Base-by-base conservation (phyloP, 2,113 vertebrate species). In the Mungos mungo region DNA sequence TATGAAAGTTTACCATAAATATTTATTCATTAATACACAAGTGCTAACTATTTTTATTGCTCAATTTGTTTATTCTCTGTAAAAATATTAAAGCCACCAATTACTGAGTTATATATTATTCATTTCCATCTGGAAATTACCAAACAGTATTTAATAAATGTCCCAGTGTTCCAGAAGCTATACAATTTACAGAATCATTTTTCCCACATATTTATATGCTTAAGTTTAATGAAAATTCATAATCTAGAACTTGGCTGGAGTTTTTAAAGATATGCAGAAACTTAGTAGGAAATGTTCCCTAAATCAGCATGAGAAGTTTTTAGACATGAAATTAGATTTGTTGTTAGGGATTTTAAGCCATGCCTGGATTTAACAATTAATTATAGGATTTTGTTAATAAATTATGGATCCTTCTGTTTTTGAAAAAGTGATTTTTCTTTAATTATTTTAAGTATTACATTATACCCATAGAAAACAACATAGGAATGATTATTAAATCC, bases 81-180 rank as follows among this genome's bases (percentile, higher is more conserved):
- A 90, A 76, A 85, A 93, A 92, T 84, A 97, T 81, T 96, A 92
- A 96, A 96, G n/a, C 33, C 33, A 94, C 79, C 60, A 92, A 63
- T 93, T 97, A 93, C 63, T 79, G n/a, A 90, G 33, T 47, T 84
- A 93, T 71, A 81, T 92, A 90, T 87, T 97, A 90, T 57, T 96
- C 15, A 93, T 96, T 96, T 95, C 27, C 15, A 92, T 33, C n/a
- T 90, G 66, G 11, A 95, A 97, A 90, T 83, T 54, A 97, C 25
- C 47, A 91, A 97, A 77, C 21, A 95, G 65, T 96, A 96, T 92
- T 95, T 95, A 96, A 76, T 97, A 96, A 93, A 88, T 57, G 23
- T 45, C 52, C 27, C 13, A 76, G 23, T 76, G 13, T 94, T 31
- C 54, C 54, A 74, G 83, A 29, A 81, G 83, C 74, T 68, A 71